phyloP scores from a whole-genome alignment of 2,888 invertebrate species.

The Mimachlamys varia region DNA sequence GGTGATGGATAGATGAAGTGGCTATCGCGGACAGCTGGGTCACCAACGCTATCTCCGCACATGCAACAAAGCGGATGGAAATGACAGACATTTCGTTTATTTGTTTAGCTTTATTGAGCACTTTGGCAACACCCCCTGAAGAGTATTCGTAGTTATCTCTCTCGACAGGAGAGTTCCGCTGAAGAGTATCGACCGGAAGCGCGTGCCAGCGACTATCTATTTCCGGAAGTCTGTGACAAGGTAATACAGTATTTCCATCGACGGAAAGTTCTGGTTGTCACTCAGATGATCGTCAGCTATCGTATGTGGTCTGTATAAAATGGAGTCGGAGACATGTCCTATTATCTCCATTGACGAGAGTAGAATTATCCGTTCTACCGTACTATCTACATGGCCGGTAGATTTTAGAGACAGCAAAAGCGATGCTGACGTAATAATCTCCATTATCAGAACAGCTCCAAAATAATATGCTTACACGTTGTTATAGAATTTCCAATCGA shows the following conservation, averaged over 20 bases:
- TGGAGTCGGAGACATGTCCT: neutral
- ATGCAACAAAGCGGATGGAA: neutral
- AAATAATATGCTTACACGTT: neutral
- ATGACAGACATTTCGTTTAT: neutral
- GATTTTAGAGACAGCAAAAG: no score
- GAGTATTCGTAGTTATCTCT: neutral
- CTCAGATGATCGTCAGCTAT: neutral
- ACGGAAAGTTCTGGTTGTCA: neutral
- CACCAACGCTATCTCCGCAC: neutral
- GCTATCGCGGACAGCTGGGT: neutral
- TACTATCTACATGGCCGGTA: neutral
- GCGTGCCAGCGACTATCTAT: neutral
- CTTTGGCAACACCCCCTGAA: neutral
- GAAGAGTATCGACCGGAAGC: neutral
- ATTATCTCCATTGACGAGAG: neutral
- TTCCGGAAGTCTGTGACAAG: neutral
- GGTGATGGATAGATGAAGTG: neutral
- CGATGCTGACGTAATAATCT: neutral
- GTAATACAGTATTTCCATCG: neutral
- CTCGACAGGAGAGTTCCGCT: neutral
- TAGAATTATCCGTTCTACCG: neutral
- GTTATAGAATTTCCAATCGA: no score
- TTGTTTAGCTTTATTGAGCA: neutral
- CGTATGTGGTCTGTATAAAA: neutral
- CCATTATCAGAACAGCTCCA: neutral